These are phyloP conservation scores for Chromoteleia sp. DNA, from an alignment of 2,888 invertebrate species.

Conservation along the genomic window DNA sequence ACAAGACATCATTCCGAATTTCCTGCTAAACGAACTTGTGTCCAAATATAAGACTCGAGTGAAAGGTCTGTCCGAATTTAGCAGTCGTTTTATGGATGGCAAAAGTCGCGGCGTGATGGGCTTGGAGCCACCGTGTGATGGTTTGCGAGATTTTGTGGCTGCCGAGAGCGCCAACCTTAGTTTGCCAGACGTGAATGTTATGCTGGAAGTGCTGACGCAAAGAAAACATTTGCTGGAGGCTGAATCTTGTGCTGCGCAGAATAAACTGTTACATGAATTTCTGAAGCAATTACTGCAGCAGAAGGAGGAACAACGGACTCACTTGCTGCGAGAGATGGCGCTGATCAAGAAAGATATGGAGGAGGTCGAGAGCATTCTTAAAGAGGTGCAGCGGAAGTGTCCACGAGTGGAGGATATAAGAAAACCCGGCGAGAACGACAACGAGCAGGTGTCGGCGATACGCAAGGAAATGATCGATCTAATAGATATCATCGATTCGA, in stretches of 20 bases:
- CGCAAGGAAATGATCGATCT: conserved; percentile 86
- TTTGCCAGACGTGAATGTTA: conserved; percentile 92
- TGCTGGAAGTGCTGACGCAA: conserved; percentile 92
- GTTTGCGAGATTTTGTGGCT: conserved; percentile 88
- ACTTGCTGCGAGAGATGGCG: conserved; percentile 89
- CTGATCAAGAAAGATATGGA: conserved; percentile 91
- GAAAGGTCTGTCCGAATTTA: conserved; percentile 85
- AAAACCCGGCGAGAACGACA: conserved; percentile 85
- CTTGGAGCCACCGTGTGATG: conserved; percentile 79
- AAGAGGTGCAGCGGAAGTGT: conserved; percentile 86
- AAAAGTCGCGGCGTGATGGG: conserved; percentile 71
- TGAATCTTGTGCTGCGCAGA: conserved; percentile 92
- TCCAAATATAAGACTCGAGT: conserved; percentile 88
- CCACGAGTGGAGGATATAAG: conserved; percentile 87
- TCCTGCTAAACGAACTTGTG: conserved; percentile 92
- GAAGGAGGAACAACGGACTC: conserved; percentile 89
- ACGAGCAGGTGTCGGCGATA: conserved; percentile 86
- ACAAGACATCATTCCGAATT: conserved; percentile 93
- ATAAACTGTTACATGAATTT: conserved; percentile 93
- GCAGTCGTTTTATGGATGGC: conserved; percentile 75
- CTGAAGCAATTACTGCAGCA: conserved; percentile 90
- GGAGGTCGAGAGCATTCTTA: conserved; percentile 89
- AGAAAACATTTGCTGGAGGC: conserved; percentile 92
- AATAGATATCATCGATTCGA: conserved; percentile 86
- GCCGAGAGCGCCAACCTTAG: conserved; percentile 90